phyloP scores from a whole-genome alignment of 2,113 vertebrate species.

The Rallus limicola region DNA sequence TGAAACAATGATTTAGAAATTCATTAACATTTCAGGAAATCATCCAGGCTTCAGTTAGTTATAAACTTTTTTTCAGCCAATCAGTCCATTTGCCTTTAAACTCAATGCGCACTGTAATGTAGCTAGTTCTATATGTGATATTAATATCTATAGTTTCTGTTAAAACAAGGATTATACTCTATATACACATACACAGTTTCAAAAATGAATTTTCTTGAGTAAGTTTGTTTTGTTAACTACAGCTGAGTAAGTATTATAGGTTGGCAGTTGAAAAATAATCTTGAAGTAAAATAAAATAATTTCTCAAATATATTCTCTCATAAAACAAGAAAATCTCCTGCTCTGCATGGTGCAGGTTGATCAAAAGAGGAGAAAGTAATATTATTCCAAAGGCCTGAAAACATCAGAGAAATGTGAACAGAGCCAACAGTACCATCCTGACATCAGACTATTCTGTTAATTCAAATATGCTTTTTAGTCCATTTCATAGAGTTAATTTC shows the following conservation, averaged over 20 bases:
- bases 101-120: not conserved
- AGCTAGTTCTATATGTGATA: not conserved
- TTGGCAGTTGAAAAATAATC: not conserved
- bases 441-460: not conserved
- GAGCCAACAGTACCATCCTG: not conserved
- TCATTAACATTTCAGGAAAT: not conserved
- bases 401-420: not conserved
- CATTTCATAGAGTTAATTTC: not conserved
- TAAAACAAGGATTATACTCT: not conserved
- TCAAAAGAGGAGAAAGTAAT: not conserved
- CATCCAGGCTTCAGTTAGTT: not conserved
- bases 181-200: not conserved
- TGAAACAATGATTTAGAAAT: not conserved
- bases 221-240: not conserved
- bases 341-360: not conserved
- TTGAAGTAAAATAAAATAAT: slow-evolving; percentile 17
- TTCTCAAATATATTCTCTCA: not conserved
- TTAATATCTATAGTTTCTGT: not conserved
- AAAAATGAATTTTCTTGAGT: not conserved
- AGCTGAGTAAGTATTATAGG: not conserved
- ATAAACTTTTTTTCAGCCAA: not conserved
- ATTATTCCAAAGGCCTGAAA: not conserved
- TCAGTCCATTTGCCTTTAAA: not conserved
- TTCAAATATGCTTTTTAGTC: not conserved
- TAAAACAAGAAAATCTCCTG: not conserved